Evolutionary conservation across 2,888 invertebrate species (phyloP).

Genomic region (Drosophila leonis): DNA sequence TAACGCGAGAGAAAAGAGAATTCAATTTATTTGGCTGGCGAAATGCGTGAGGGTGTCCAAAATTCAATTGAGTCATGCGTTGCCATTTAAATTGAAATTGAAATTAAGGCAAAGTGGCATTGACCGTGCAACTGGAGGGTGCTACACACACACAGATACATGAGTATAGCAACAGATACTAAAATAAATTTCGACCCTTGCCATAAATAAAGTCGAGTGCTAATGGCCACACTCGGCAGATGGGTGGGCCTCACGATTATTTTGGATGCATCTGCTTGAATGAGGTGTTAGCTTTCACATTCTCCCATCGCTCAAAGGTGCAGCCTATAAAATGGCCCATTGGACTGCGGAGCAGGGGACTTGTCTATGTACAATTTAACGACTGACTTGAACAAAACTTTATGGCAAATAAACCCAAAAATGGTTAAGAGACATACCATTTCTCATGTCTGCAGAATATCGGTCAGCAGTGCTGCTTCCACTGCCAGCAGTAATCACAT

Average conservation of each 20-base stretch:
- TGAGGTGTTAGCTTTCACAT: slow-evolving; percentile 76
- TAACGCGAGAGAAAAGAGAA: slow-evolving; percentile 36
- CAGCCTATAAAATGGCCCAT: slow-evolving; percentile 50
- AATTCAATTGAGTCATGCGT: slow-evolving; percentile 71
- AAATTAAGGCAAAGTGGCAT: slow-evolving; percentile 38
- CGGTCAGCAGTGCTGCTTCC: slow-evolving; percentile 55
- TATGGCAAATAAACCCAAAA: slow-evolving; percentile 69
- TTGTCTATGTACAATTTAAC: slow-evolving; percentile 64
- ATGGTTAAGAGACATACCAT: slow-evolving; percentile 39
- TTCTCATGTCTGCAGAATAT: slow-evolving; percentile 61
- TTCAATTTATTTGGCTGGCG: slow-evolving; percentile 62
- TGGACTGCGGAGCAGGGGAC: slow-evolving; percentile 33
- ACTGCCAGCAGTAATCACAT: slow-evolving; percentile 46
- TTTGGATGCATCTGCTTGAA: slow-evolving; percentile 49
- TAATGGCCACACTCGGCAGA: slow-evolving; percentile 50
- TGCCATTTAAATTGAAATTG: slow-evolving; percentile 65
- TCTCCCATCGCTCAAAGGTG: slow-evolving; percentile 42
- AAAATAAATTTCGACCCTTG: slow-evolving; percentile 37
- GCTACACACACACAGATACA: slow-evolving; percentile 13
- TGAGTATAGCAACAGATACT: slow-evolving; percentile 14
- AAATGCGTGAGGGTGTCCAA: slow-evolving; percentile 48
- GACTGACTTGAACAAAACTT: slow-evolving; percentile 71
- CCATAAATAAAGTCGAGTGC: slow-evolving; percentile 55
- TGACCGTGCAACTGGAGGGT: slow-evolving; percentile 28
- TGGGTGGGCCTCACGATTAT: slow-evolving; percentile 43